A percentile compares a stretch with the other conserved stretches of the same genome.
phyloP scores from a whole-genome alignment of 2,797 vertebrate genomes.

The Hemitrygon akajei region DNA sequence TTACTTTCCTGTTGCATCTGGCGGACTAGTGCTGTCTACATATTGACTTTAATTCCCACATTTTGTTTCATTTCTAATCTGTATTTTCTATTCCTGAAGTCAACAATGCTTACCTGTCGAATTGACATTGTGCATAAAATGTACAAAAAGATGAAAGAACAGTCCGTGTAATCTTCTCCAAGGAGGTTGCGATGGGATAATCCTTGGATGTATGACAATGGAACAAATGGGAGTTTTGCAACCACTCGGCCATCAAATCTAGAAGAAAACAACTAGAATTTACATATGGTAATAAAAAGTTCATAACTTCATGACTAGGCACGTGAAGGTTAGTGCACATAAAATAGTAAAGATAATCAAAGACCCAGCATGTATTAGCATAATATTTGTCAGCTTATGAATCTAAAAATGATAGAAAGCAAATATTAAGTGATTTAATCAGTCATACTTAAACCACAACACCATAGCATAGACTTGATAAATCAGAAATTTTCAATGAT shows the following conservation, averaged over 20 bases:
- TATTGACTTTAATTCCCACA: background rate
- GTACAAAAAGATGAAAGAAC: conserved; percentile 97
- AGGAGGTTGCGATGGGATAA: conserved; percentile 90
- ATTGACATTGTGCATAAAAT: conserved; percentile 99
- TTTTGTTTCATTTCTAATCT: background rate
- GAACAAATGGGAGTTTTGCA: conserved; percentile 89
- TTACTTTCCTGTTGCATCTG: background rate
- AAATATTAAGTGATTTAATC: background rate
- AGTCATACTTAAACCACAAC: background rate
- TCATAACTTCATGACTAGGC: background rate
- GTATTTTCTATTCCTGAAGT: background rate
- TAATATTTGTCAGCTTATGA: background rate
- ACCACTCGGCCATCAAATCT: conserved; percentile 96
- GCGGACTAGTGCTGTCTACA: background rate
- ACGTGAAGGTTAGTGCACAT: background rate
- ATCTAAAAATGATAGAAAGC: background rate
- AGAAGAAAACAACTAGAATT: conserved; percentile 38
- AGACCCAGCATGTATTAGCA: background rate
- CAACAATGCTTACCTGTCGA: conserved; percentile 73
- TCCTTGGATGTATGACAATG: conserved; percentile 90
- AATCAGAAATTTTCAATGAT: background rate
- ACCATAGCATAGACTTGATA: background rate
- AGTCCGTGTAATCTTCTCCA: conserved; percentile 94
- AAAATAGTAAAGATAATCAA: background rate
- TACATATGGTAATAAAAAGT: background rate